These are phyloP conservation scores for Magallana nippona DNA, from an alignment of 2,888 invertebrate species.

Conservation along the genomic window DNA sequence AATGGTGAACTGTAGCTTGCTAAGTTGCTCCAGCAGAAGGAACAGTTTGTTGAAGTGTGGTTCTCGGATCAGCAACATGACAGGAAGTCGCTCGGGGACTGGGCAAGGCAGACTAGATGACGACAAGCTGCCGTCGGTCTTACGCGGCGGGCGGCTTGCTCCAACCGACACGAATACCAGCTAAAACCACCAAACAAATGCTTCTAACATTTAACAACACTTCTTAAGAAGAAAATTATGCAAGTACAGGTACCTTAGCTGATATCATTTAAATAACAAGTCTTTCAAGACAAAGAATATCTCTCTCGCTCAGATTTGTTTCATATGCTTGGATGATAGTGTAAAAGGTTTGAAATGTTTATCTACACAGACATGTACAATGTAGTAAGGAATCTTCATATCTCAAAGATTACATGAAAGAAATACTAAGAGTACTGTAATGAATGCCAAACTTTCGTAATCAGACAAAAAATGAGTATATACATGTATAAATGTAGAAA, in stretches of 20 bases:
- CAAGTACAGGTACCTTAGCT: not conserved
- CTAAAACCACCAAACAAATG: conserved; percentile 79
- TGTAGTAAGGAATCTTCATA: too few species aligned
- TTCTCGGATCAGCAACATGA: conserved; percentile 90
- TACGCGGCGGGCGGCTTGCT: conserved; percentile 84
- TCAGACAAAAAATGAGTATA: not conserved
- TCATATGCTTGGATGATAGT: too few species aligned
- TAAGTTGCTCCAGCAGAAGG: conserved; percentile 92
- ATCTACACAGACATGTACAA: too few species aligned
- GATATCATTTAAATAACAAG: not conserved
- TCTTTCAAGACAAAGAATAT: too few species aligned
- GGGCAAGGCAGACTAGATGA: conserved; percentile 93
- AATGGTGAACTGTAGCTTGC: conserved; percentile 87
- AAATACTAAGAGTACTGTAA: too few species aligned
- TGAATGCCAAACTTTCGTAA: too few species aligned
- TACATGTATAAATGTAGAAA: not conserved
- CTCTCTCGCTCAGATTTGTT: too few species aligned
- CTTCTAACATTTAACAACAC: not conserved
- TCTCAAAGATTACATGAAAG: too few species aligned
- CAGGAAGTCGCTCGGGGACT: conserved; percentile 89
- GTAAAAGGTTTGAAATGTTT: too few species aligned
- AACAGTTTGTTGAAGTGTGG: conserved; percentile 95
- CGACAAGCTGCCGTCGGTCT: conserved; percentile 87
- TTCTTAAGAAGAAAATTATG: not conserved
- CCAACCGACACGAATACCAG: conserved; percentile 95